Percentiles rank a stretch among this genome's conserved stretches.
phyloP scores from a whole-genome alignment of 2,888 invertebrate species.

The Dinocampus coccinellae region DNA sequence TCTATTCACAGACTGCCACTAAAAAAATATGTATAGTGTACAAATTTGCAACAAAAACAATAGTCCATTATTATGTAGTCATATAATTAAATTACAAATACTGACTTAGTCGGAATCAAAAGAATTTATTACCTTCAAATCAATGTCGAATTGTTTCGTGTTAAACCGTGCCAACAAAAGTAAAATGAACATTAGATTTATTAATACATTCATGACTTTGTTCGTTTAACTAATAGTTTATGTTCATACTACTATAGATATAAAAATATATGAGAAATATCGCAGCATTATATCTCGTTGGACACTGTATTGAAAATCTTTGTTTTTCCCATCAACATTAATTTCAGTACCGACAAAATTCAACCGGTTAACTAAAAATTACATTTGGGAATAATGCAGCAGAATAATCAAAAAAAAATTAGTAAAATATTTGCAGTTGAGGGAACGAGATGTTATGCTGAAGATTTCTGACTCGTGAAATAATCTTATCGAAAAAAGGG shows the following conservation, averaged over 20 bases:
- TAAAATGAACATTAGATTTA: neutral
- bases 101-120: neutral
- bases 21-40: constrained; percentile 43
- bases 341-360: neutral
- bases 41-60: constrained; percentile 22
- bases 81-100: neutral
- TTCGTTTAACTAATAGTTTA: neutral
- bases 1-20: constrained; percentile 46
- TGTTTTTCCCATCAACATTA: too few species aligned
- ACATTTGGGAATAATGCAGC: too few species aligned
- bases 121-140: neutral
- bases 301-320: too few species aligned
- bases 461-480: constrained; percentile 10
- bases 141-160: constrained; percentile 52
- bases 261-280: neutral
- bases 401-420: constrained; percentile 26
- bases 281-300: neutral
- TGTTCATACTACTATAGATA: neutral
- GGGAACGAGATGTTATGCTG: neutral
- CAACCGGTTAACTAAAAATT: too few species aligned
- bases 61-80: constrained; percentile 19
- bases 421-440: constrained; percentile 9
- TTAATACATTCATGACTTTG: neutral
- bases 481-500: constrained; percentile 17
- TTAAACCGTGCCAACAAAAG: neutral